These are phyloP conservation scores for Myopa testacea DNA, from an alignment of 2,888 invertebrate genomes.

Conservation along the genomic window DNA sequence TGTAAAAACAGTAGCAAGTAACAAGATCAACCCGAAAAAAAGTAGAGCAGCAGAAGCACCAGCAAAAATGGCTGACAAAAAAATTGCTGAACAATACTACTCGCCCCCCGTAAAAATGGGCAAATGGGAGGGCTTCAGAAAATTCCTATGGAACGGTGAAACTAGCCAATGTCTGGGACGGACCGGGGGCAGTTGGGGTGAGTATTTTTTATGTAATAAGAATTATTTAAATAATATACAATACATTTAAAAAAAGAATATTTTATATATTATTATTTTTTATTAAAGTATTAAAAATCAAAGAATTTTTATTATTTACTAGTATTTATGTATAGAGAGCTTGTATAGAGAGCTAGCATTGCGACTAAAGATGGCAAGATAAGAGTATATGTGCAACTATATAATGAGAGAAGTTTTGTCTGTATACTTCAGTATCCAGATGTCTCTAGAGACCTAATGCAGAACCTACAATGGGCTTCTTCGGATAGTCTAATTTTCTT, in stretches of 20 bases:
- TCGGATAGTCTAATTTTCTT: too few species aligned
- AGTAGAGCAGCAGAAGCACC: constrained; percentile 43
- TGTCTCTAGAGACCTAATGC: too few species aligned
- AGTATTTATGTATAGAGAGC: too few species aligned
- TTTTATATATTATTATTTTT: too few species aligned
- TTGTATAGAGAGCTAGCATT: too few species aligned
- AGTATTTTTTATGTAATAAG: constrained; percentile 69
- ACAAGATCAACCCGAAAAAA: constrained; percentile 38
- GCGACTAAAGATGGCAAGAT: too few species aligned
- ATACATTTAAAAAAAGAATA: not conserved
- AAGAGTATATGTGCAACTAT: too few species aligned
- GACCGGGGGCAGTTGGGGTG: constrained; percentile 94
- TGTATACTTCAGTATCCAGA: too few species aligned
- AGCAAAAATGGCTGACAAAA: constrained; percentile 79
- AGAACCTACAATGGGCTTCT: too few species aligned
- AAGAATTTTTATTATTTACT: too few species aligned
- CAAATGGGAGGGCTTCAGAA: constrained; percentile 86
- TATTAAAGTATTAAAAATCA: constrained; percentile 1
- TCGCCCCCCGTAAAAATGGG: constrained; percentile 83
- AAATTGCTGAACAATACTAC: constrained; percentile 81
- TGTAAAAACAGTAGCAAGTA: constrained; percentile 31
- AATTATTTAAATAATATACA: too few species aligned
- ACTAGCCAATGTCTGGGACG: constrained; percentile 92
- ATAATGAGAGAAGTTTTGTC: too few species aligned
- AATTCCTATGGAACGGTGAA: constrained; percentile 92